Conservation (phyloP, 2,113 vertebrate genomes). For the Cavia aperea region DNA sequence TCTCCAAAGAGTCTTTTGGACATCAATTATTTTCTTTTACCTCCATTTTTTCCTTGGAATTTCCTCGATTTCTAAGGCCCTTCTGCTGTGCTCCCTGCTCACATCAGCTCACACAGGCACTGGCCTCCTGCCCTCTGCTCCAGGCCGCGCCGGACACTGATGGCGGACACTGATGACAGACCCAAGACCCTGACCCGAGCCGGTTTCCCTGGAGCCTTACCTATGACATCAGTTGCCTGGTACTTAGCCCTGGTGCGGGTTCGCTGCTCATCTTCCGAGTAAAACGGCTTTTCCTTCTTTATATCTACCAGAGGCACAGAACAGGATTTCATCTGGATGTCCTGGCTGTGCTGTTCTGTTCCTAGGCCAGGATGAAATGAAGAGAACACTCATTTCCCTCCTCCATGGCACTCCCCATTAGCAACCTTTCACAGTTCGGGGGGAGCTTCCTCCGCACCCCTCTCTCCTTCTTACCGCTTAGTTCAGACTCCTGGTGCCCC, state of each 20-base stretch:
- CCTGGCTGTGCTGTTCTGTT: background rate
- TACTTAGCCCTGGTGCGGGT: background rate
- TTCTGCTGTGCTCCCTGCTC: background rate
- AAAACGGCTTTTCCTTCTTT: slow-evolving; percentile 46
- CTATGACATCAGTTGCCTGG: background rate
- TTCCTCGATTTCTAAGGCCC: background rate
- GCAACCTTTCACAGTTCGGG: background rate
- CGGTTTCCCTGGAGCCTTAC: background rate
- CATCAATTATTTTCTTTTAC: background rate
- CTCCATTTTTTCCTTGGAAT: background rate
- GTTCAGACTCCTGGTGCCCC: background rate
- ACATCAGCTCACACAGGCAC: no score
- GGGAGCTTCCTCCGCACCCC: accelerated
- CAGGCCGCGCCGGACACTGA: accelerated
- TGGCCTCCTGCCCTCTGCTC: background rate
- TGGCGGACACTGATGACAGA: background rate
- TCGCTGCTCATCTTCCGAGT: background rate
- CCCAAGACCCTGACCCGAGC: background rate
- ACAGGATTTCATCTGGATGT: background rate
- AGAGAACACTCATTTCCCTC: background rate
- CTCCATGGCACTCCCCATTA: accelerated
- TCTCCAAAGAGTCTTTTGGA: background rate
- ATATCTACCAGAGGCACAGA: slow-evolving; percentile 12
- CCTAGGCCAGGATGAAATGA: slow-evolving; percentile 40
- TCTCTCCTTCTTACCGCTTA: background rate